phyloP scores from a whole-genome alignment of 2,113 vertebrate species.

The Mugil cephalus region DNA sequence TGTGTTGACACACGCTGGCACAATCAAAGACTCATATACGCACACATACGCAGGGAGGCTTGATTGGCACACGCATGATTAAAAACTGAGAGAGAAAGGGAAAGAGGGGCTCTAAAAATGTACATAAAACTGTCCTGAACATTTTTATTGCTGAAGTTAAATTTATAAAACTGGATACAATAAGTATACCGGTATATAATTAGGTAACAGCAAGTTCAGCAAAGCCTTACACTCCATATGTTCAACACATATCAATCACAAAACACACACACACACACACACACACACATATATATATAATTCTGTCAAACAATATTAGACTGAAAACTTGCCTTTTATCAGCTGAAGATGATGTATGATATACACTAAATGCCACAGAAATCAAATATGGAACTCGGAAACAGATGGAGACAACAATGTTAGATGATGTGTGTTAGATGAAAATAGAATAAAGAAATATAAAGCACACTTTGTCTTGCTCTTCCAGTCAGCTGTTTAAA shows the following conservation, averaged over 20 bases:
- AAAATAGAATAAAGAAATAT: neutral
- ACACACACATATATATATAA: slow-evolving; percentile 15
- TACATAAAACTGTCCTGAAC: slow-evolving; percentile 2
- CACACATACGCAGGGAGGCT: neutral
- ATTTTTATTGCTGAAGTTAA: neutral
- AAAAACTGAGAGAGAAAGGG: slow-evolving; percentile 11
- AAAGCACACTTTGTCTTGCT: neutral
- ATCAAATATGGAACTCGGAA: neutral
- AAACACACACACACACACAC: no score
- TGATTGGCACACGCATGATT: slow-evolving; percentile 40
- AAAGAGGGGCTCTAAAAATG: slow-evolving; percentile 13
- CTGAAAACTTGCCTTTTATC: slow-evolving; percentile 14
- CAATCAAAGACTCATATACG: slow-evolving; percentile 46
- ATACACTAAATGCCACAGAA: slow-evolving; percentile 8
- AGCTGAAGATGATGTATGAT: neutral
- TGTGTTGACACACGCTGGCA: slow-evolving; percentile 62
- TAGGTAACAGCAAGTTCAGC: neutral
- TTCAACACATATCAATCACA: neutral
- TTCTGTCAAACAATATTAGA: slow-evolving; percentile 19
- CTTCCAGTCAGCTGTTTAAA: neutral
- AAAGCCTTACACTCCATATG: neutral
- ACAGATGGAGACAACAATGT: neutral
- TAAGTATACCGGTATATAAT: neutral
- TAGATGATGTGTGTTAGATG: neutral
- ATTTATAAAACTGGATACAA: neutral